Evolutionary conservation across 2,797 vertebrate species (phyloP), one percentile per base, ranked within the genome.

Genomic region (Eulemur albifrons): DNA sequence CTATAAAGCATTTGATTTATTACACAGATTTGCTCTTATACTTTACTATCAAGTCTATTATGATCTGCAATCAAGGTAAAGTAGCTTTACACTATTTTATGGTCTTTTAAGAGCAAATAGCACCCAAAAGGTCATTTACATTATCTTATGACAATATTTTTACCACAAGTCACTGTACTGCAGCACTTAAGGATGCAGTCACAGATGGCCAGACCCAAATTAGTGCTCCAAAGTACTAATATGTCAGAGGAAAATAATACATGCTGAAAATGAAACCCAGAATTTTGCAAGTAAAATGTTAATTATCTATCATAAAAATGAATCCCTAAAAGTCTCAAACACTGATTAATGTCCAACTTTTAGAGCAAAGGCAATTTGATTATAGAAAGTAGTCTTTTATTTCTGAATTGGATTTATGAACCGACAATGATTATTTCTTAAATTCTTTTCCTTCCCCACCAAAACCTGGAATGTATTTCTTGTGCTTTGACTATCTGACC

Each of bases 1-100:
- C 18, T 59, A 57, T 27, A 96, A 90, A 93, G 82, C 80, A 77
- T 69, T 72, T 88, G 85, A 96, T 83, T 98, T 95, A 97, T 93
- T 89, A 94, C 70, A 93, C 0, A 81, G 38, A 95, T 94, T 35
- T 50, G 35, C 80, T 88, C 91, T 86, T 88, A 87, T 30, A 86
- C 35, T 96, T 87, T 86, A 97, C 81, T 50, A 93, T 0, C 35
- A 45, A 93, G 50, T 27, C 81, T 87, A 81, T 30, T 96, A 84
- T 72, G 48, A 93, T 79, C 69, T 82, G 73, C 73, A 96, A 95
- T 80, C 92, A 95, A 89, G 80, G 70, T 80, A 57, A 96, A 93
- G 70, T 21, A 95, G 70, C 88, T 80, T 84, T 93, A 83, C 7
- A 88, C 35, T 93, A 61, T 32, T 88, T 95, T 93, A 95, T 7